phyloP scores from a whole-genome alignment of 2,888 invertebrate species.

The Apantesis nais region DNA sequence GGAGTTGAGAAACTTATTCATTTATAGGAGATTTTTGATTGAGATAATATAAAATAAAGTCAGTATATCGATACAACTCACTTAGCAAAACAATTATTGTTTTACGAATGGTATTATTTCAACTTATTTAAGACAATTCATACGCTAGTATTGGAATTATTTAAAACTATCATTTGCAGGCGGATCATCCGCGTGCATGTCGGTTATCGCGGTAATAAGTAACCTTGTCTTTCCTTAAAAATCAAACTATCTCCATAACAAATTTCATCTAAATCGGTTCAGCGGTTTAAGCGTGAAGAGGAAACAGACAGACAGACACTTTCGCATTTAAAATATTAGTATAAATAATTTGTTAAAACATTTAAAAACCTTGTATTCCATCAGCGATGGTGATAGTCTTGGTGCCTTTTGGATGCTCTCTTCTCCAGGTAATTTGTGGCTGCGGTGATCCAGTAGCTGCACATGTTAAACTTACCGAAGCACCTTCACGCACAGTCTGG shows the following conservation, averaged over 20 bases:
- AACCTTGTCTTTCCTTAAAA: no score
- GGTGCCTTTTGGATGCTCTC: conserved; percentile 92
- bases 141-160: neutral
- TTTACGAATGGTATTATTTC: neutral
- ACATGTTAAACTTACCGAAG: conserved; percentile 93
- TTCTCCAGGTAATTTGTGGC: conserved; percentile 94
- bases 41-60: neutral
- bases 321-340: no score
- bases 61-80: neutral
- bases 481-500: conserved; percentile 94
- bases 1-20: neutral
- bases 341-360: neutral
- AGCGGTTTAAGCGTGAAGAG: no score
- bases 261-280: no score
- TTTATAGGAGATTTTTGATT: neutral
- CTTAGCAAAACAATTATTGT: neutral
- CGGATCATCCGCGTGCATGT: no score
- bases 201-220: no score
- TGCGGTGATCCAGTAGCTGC: conserved; percentile 95
- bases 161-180: neutral
- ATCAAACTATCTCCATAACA: no score
- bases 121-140: neutral
- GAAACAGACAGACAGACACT: no score
- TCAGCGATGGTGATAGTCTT: conserved; percentile 89
- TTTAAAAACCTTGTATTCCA: conserved; percentile 87